Percentiles rank a stretch among this genome's conserved stretches.
These are phyloP conservation scores for Arothron firmamentum DNA, from an alignment of 2,113 vertebrate genomes.

Conservation along the genomic window DNA sequence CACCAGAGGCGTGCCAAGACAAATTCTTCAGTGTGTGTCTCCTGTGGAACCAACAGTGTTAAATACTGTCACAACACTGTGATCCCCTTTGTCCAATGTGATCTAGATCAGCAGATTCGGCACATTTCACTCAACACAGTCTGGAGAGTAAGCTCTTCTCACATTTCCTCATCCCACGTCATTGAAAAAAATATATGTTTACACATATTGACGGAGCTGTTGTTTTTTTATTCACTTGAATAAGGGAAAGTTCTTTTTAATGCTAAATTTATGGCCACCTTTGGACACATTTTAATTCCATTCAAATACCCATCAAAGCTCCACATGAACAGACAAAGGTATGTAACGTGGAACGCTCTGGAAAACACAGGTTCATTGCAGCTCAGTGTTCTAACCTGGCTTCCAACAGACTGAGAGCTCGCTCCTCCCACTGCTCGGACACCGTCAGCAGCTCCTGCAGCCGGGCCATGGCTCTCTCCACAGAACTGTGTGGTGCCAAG, in stretches of 20 bases:
- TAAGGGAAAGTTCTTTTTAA: too few relatives aligned
- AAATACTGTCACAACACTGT: slow-evolving; percentile 31
- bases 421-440: slow-evolving; percentile 95
- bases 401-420: slow-evolving; percentile 82
- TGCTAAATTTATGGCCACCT: too few relatives aligned
- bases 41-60: slow-evolving; percentile 5
- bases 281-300: too few relatives aligned
- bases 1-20: background rate
- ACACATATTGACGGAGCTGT: too few relatives aligned
- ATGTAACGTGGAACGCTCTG: too few relatives aligned
- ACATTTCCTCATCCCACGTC: background rate
- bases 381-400: slow-evolving; percentile 77
- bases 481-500: slow-evolving; percentile 83
- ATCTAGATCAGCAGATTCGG: slow-evolving; percentile 38
- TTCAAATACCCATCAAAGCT: too few relatives aligned
- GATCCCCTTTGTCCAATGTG: slow-evolving; percentile 54
- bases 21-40: background rate
- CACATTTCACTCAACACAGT: slow-evolving; percentile 21
- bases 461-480: slow-evolving; percentile 92
- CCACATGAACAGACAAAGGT: too few relatives aligned
- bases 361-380: background rate
- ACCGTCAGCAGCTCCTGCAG: slow-evolving; percentile 94
- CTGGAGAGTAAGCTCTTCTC: slow-evolving; percentile 19
- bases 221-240: too few relatives aligned
- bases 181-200: background rate